Base-by-base conservation (phyloP, 2,797 vertebrate genomes). In the Hippoglossus hippoglossus region DNA sequence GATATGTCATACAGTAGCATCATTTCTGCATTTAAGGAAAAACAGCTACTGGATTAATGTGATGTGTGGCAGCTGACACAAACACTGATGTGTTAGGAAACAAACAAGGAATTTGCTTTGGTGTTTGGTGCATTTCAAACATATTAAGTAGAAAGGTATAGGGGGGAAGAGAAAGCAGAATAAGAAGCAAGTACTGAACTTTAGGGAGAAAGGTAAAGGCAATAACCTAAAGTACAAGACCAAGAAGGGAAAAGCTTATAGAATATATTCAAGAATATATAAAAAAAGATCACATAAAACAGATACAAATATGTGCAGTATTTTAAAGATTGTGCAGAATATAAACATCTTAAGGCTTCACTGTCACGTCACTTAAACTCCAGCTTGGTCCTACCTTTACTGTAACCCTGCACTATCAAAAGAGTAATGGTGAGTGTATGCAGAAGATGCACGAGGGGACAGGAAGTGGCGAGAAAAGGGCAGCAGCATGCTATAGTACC, bases 371-470 rank as follows among this genome's bases (percentile, higher is more conserved):
- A 57, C 18, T 71, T 52, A 18, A 63, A 49, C 41, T 21, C 22
- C 3, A 47, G 47, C 59, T 63, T 12, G 31, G 51, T 5, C 39
- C 21, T 67, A 50, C 41, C 31, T n/a, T 59, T 47, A 22, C 62
- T 71, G 16, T 53, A 49, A 44, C 54, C 58, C 28, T 65, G 59
- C 57, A 61, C 41, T 11, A 49, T 41, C 3, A 0, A 59, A 57
- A 31, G n/a, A 70, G 50, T 53, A 47, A 24, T 19, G 41, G 67
- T 39, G 21, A 31, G 67, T 21, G 50, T 73, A 19, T 61, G 71
- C 58, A 71, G 77, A 68, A 76, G 73, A 82, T 67, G 57, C 55
- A 67, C 69, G 77, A 71, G 62, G 63, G 75, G 63, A 78, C 70
- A 78, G 81, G 62, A 79, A 75, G 55, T 31, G 44, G 51, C 65